Conservation (phyloP, 2,797 vertebrate species). For the Gymnopithys bicolor region DNA sequence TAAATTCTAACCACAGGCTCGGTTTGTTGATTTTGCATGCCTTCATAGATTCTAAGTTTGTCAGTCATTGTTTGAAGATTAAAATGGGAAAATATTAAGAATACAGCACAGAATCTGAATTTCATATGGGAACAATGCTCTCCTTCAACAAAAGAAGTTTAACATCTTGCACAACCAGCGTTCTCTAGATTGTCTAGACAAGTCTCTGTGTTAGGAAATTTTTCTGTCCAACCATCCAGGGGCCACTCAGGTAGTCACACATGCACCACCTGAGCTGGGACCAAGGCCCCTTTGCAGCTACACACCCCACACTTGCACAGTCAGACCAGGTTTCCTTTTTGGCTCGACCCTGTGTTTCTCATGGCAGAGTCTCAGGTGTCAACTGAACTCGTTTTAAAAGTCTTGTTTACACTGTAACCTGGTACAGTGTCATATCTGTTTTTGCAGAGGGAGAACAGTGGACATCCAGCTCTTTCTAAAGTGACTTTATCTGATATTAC, state of each 20-base stretch:
- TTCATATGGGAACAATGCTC: background rate
- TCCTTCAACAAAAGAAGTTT: background rate
- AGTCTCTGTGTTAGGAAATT: background rate
- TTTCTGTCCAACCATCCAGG: background rate
- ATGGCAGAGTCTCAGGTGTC: background rate
- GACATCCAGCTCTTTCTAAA: background rate
- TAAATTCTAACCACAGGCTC: slow-evolving; percentile 5
- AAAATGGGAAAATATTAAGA: background rate
- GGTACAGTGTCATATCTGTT: background rate
- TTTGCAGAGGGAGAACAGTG: background rate
- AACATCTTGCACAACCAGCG: background rate
- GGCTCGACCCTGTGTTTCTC: too few relatives aligned
- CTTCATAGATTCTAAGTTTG: background rate
- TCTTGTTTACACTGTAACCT: background rate
- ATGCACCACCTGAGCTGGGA: background rate
- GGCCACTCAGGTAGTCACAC: background rate
- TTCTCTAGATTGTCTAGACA: background rate
- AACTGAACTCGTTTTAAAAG: background rate
- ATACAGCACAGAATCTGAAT: background rate
- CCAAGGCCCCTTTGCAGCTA: background rate
- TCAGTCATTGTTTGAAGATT: background rate
- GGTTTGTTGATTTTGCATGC: slow-evolving; percentile 15
- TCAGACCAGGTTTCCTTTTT: background rate
- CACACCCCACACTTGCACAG: too few relatives aligned
- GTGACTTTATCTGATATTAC: background rate